Base-by-base conservation (phyloP, 2,797 vertebrate genomes). In the Ctenosaura bakeri region DNA sequence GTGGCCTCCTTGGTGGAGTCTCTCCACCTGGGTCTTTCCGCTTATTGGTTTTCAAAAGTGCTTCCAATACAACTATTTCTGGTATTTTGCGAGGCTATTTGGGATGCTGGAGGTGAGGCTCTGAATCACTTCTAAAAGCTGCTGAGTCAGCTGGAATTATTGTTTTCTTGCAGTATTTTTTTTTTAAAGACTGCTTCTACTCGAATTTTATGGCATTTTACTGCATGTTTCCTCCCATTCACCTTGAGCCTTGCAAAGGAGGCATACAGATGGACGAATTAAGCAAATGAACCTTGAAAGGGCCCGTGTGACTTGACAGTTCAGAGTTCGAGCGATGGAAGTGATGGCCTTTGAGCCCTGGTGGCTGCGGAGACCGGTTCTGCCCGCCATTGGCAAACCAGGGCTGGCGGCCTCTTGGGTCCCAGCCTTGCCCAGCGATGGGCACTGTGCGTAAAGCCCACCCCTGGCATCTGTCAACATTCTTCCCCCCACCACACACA, bases 401-500 rank as follows among this genome's bases (percentile, higher is more conserved):
- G 71, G n/a, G 59, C 18, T 35, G 16, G 32, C 6, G 59, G 59
- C 18, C 59, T 18, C 59, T 4, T 62, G 59, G 59, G 59, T 62
- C 59, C 59, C 18, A 22, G 18, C 59, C 59, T 62, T 22, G 10
- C 50, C 78, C 78, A n/a, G 42, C 3, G 24, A 80, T 80, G 78
- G 78, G 29, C 12, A 22, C 3, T 0, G 73, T 24, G 35, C 12
- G 9, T 32, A 10, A 46, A 26, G 7, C 81, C 38, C 56, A 50
- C 38, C 0, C 8, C 29, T 0, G 42, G 10, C 29, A 54, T 29
- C 0, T 0, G 26, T 35, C 13, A 8, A 4, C 14, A 16, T 18
- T 59, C 12, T 22, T n/a, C n/a, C 0, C 81, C 9, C 1, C 46
- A 46, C 42, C 42, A 46, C 42, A 46, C 42, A 46, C 42, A 73